phyloP scores from a whole-genome alignment of 2,797 vertebrate species.

The Manis crassicaudata region DNA sequence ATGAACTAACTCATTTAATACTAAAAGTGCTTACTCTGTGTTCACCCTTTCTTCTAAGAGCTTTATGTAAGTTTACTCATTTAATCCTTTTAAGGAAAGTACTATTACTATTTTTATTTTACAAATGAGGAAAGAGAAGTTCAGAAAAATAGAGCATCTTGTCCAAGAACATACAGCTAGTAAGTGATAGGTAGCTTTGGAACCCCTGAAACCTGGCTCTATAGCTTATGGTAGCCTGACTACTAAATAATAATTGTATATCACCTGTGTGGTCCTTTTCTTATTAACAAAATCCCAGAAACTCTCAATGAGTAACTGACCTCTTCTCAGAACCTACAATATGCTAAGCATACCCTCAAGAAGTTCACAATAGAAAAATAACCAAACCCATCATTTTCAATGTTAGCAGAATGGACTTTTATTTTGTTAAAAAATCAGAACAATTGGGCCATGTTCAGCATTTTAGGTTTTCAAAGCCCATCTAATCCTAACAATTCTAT shows the following conservation, averaged over 20 bases:
- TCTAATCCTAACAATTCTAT: neutral
- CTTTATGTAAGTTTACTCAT: neutral
- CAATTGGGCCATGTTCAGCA: neutral
- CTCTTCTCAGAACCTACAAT: neutral
- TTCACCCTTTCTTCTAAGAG: neutral
- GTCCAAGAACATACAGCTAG: neutral
- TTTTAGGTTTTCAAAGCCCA: slow-evolving; percentile 30
- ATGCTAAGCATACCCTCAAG: neutral
- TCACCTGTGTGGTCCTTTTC: neutral
- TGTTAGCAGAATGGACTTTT: neutral
- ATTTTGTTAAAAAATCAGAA: slow-evolving; percentile 11
- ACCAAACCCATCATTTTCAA: neutral
- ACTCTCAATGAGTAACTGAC: neutral
- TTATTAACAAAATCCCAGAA: slow-evolving; percentile 17
- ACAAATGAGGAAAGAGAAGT: neutral
- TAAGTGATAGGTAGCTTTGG: neutral
- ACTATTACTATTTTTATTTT: slow-evolving; percentile 3
- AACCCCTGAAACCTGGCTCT: neutral
- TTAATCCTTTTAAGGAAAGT: neutral
- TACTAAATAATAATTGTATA: neutral
- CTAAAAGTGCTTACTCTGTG: neutral
- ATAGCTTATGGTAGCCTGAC: neutral
- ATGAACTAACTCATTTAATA: slow-evolving; percentile 5
- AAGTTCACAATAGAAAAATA: slow-evolving; percentile 12
- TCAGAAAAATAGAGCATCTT: slow-evolving; percentile 42